Evolutionary conservation across 2,797 vertebrate genomes (phyloP), one percentile per base, ranked within the genome.

Genomic region (Cuculus canorus): DNA sequence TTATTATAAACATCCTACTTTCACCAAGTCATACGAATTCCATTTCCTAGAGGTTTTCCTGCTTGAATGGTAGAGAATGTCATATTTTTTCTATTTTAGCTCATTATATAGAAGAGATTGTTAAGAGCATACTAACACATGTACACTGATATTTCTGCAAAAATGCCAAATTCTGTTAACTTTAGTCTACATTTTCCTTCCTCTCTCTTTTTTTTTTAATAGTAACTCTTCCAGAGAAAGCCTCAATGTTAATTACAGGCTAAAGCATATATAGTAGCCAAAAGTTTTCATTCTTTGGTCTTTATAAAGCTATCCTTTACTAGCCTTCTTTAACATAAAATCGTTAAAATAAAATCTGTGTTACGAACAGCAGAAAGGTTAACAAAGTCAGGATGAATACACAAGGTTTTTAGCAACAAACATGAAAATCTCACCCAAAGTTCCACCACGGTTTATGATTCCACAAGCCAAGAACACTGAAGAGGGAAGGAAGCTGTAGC

Each of bases 361-460:
- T 17, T 85, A 70, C 14, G 30, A 90, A 39, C 12, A 60, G 32
- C 27, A 47, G 39, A 86, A 87, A 88, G 9, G 11, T 71, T 81
- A 82, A 60, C 13, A 54, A 28, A 90, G 22, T 54, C 68, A 88
- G 50, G 35, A 90, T 13, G 86, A 86, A 28, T 12, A 59, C 77
- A 19, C 12, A 96, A 79, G 56, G 50, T 88, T 59, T 92, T 92
- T 53, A 86, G 13, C 12, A 79, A 86, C 5, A 12, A 93, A 59
- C 27, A 56, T n/a, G 25, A 90, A 93, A 81, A 88, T 95, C 94
- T 95, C 82, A 96, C 94, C 94, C 28, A 2, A 85, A 92, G 81
- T 85, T 95, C 82, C 92, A 93, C 39, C 19, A 22, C 89, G 73
- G 53, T 86, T 88, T 93, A 86, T 56, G 72, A 89, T 41, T 93